A percentile compares a stretch with the other conserved stretches of the same genome.
Evolutionary conservation across 2,113 vertebrate genomes (phyloP).

Genomic region (Gobio gobio): DNA sequence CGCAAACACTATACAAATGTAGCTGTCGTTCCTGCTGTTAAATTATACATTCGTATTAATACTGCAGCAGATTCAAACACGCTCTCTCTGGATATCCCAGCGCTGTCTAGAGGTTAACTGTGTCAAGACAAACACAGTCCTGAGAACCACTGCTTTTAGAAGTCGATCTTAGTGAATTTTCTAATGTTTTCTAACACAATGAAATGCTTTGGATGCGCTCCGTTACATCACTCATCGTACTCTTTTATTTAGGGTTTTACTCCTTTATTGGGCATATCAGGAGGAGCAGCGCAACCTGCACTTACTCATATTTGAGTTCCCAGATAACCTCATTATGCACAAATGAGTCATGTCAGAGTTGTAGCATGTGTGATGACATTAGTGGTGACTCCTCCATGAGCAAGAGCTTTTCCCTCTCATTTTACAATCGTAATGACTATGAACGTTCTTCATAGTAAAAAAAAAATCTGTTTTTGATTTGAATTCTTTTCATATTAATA

Average conservation of each 20-base stretch:
- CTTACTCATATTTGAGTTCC: conserved; percentile 17
- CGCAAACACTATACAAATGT: too few species aligned
- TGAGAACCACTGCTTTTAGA: background rate
- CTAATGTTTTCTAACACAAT: too few species aligned
- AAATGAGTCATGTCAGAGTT: conserved; percentile 24
- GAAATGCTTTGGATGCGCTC: background rate
- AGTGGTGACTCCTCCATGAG: background rate
- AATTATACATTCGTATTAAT: too few species aligned
- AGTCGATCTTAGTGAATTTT: background rate
- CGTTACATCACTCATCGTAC: background rate
- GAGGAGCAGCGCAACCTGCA: background rate
- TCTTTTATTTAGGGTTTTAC: background rate
- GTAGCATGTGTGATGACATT: conserved; percentile 8
- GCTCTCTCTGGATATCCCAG: too few species aligned
- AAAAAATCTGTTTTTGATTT: background rate
- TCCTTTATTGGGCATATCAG: background rate
- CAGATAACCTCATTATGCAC: conserved; percentile 11
- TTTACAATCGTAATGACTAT: background rate
- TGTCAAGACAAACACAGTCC: background rate
- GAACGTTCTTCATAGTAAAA: background rate
- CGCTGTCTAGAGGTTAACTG: too few species aligned
- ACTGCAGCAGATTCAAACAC: too few species aligned
- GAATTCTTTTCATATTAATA: background rate
- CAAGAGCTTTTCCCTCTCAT: background rate
- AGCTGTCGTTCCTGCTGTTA: too few species aligned